phyloP scores from a whole-genome alignment of 2,888 invertebrate species.

The Dexiosoma caninum region DNA sequence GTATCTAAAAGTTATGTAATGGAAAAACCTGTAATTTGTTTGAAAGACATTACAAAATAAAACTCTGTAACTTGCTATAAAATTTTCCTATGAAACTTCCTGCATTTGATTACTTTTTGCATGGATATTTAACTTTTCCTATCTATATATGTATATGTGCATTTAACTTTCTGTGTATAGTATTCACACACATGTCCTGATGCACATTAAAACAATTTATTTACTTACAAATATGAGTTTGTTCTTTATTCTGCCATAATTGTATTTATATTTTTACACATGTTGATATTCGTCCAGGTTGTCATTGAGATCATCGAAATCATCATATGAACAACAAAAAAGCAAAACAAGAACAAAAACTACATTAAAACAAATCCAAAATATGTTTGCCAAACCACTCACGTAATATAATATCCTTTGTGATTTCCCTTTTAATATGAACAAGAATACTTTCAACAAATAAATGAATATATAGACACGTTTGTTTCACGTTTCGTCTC shows the following conservation, averaged over 20 bases:
- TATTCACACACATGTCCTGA: background rate
- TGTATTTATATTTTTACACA: background rate
- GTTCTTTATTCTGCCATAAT: conserved; percentile 16
- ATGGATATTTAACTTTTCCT: too few relatives aligned
- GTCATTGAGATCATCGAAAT: conserved; percentile 1
- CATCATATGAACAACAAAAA: background rate
- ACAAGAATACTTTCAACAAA: conserved; percentile 30
- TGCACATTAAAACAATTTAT: conserved; percentile 18
- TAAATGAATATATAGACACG: conserved; percentile 11
- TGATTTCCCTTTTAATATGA: conserved; percentile 50
- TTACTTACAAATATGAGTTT: conserved; percentile 19
- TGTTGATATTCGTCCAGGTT: background rate
- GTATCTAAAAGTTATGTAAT: too few relatives aligned
- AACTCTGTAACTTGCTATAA: too few relatives aligned
- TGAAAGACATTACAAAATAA: too few relatives aligned
- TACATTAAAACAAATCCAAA: background rate
- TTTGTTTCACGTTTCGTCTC: background rate
- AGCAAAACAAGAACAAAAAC: background rate
- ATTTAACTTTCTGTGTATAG: too few relatives aligned
- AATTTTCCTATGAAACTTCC: too few relatives aligned
- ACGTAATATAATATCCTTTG: conserved; percentile 63
- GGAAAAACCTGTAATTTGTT: too few relatives aligned
- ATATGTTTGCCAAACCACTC: conserved; percentile 54
- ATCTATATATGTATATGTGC: too few relatives aligned
- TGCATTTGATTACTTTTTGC: too few relatives aligned